Percentiles rank a stretch among this genome's conserved stretches.
These are phyloP conservation scores for Gadus chalcogrammus DNA, from an alignment of 2,113 vertebrate species.

Conservation along the genomic window DNA sequence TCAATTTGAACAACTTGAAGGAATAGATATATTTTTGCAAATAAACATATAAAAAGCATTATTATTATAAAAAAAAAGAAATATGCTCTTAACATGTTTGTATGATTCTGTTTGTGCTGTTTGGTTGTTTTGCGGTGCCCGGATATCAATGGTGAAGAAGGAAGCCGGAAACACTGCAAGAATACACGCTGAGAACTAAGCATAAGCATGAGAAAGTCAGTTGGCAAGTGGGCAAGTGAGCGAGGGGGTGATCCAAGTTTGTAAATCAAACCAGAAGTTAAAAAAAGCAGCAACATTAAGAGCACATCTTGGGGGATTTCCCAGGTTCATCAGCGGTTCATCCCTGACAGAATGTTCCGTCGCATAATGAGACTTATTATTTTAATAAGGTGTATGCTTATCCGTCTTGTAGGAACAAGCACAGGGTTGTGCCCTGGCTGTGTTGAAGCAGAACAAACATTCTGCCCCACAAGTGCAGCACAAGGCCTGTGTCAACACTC, in stretches of 20 bases:
- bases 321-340: not conserved
- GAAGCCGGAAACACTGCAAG: conserved; percentile 19
- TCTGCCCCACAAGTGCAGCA: conserved; percentile 22
- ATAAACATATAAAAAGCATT: conserved; percentile 1
- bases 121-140: conserved; percentile 16
- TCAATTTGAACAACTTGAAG: not conserved
- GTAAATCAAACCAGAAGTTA: conserved; percentile 2
- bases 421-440: conserved; percentile 45
- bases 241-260: too few relatives aligned
- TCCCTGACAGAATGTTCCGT: not conserved
- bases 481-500: conserved; percentile 42
- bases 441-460: conserved; percentile 46
- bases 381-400: conserved; percentile 39
- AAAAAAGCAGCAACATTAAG: not conserved
- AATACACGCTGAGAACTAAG: too few relatives aligned
- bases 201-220: too few relatives aligned
- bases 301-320: too few relatives aligned
- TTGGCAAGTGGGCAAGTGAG: too few relatives aligned
- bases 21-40: conserved; percentile 17
- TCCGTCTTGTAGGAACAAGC: conserved; percentile 49
- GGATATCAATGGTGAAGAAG: not conserved
- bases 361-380: conserved; percentile 37
- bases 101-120: conserved; percentile 1
- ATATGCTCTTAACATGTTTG: too few relatives aligned
- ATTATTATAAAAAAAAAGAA: not conserved